A percentile compares a stretch with the other conserved stretches of the same genome.
phyloP scores from a whole-genome alignment of 2,113 vertebrate species.

The Crypturellus undulatus region DNA sequence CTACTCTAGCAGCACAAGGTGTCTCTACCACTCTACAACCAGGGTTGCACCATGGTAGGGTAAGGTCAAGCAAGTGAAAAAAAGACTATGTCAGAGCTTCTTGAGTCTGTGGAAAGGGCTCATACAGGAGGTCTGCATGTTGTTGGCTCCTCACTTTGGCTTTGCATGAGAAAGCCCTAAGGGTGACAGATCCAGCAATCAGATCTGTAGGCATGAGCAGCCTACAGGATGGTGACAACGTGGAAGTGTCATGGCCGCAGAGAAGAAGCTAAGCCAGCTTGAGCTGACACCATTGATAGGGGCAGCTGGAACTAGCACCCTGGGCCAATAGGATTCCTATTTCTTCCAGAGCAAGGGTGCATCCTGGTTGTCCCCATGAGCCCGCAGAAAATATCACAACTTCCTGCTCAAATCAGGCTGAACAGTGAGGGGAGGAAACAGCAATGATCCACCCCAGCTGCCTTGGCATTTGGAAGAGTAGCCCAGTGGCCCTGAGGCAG shows the following conservation, averaged over 20 bases:
- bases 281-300: background rate
- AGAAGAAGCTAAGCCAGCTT: background rate
- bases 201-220: background rate
- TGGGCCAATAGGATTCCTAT: background rate
- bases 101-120: background rate
- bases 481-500: background rate
- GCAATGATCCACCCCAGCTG: background rate
- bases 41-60: background rate
- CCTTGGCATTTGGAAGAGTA: background rate
- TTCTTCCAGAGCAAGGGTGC: background rate
- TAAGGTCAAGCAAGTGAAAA: background rate
- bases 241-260: fast-evolving
- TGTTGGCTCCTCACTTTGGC: background rate
- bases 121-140: background rate
- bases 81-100: background rate
- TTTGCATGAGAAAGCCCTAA: background rate
- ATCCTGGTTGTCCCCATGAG: background rate
- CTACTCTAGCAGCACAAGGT: background rate
- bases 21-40: background rate
- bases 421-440: background rate
- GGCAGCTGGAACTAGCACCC: background rate
- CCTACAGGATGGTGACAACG: background rate
- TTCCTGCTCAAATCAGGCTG: background rate
- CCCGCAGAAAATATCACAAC: background rate
- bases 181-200: background rate